Conservation (phyloP, 2,113 vertebrate genomes). For the Larimichthys polyactis region DNA sequence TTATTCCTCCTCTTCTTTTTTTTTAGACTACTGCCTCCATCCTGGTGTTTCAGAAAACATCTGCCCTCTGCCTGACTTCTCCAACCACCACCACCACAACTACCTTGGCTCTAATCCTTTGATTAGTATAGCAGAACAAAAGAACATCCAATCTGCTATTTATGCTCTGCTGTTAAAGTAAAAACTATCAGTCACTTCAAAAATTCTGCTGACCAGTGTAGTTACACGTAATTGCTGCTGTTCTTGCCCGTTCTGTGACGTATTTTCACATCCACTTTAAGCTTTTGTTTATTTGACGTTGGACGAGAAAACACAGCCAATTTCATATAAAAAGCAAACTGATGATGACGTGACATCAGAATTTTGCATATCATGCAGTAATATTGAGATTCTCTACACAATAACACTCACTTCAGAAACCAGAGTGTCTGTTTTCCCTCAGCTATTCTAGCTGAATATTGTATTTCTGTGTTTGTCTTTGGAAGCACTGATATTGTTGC, state of each 20-base stretch:
- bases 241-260: background rate
- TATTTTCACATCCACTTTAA: background rate
- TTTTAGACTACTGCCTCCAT: slow-evolving; percentile 45
- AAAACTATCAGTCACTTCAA: background rate
- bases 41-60: slow-evolving; percentile 56
- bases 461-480: slow-evolving; percentile 75
- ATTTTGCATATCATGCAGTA: slow-evolving; percentile 9
- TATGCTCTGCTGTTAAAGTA: slow-evolving; percentile 9
- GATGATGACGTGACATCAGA: background rate
- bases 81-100: slow-evolving; percentile 1
- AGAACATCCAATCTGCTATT: slow-evolving; percentile 15
- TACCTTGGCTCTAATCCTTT: slow-evolving; percentile 32
- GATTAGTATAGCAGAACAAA: slow-evolving; percentile 16
- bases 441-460: slow-evolving; percentile 63
- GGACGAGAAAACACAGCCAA: background rate
- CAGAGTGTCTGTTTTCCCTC: slow-evolving; percentile 27
- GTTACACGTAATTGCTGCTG: slow-evolving; percentile 1
- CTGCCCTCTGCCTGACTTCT: slow-evolving; percentile 55
- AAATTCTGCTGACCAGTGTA: background rate
- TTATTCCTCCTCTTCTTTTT: slow-evolving; percentile 35
- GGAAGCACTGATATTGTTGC: slow-evolving; percentile 78
- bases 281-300: background rate
- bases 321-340: slow-evolving; percentile 20
- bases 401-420: slow-evolving; percentile 33
- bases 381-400: slow-evolving; percentile 27